Base-by-base conservation (phyloP, 2,888 invertebrate species). In the Graphium colonna region DNA sequence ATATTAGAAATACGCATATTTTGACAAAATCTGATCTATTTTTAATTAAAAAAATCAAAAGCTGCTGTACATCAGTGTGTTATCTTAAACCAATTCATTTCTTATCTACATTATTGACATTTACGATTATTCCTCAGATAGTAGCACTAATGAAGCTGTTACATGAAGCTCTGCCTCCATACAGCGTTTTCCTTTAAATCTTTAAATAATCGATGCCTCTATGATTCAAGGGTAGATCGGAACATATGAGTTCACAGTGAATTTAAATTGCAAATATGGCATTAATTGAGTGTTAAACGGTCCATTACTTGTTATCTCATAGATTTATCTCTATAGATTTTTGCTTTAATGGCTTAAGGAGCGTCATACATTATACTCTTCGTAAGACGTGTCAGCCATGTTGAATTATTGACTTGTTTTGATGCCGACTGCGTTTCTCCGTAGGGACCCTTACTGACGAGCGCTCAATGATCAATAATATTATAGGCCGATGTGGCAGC, bases 261-360 rank as follows among this genome's bases (percentile, higher is more conserved):
- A 77, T 73, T 74, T 72, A 64, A 73, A 77, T 72, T 63, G 72
- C 72, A 75, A 76, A 78, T 75, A 55, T 38, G 56, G 60, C 63
- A 64, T 74, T 79, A 81, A 83, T 82, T 77, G 74, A 72, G 77
- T 80, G 79, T 78, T 79, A 79, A 69, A 71, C 68, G 68, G 61
- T 60, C 61, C 68, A 69, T 69, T 69, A 67, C 66, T 57, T 63
- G 60, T 71, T 77, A 80, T 81, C 75, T 68, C 54, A 43, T 52
- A 59, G 57, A 71, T 77, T 76, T 67, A 81, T 81, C 78, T 78
- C 65, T 60, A 71, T 71, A 39, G 64, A 68, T 64, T 69, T 66
- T 61, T 58, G 57, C 63, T 62, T 52, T 50, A 52, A 54, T 43
- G 51, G 40, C 52, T 56, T 54, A 61, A 64, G 39, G 10, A 48